These are phyloP conservation scores for Illadopsis cleaveri DNA, from an alignment of 2,113 vertebrate species.

Conservation along the genomic window DNA sequence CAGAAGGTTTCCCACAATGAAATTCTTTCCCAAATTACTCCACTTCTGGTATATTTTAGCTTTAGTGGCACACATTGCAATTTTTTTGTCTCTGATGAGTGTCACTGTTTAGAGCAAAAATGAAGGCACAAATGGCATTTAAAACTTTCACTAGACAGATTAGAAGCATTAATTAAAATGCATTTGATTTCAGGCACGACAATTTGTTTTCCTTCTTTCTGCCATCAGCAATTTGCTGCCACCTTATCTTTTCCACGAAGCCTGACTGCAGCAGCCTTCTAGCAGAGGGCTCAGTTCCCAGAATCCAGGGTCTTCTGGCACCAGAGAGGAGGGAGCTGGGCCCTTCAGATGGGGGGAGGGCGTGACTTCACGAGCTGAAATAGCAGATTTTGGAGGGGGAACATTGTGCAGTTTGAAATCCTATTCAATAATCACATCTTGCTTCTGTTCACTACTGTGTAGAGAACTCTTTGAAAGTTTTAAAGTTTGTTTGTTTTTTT, in stretches of 20 bases:
- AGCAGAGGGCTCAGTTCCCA: background rate
- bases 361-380: background rate
- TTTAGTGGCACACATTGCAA: background rate
- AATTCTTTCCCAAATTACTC: background rate
- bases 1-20: background rate
- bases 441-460: background rate
- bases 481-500: no score
- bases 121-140: slow-evolving; percentile 23
- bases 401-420: background rate
- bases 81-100: background rate
- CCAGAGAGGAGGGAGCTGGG: background rate
- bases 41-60: background rate
- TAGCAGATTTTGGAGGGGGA: background rate
- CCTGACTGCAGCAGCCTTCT: background rate
- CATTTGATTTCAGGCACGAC: background rate
- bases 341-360: background rate
- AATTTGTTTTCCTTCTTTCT: background rate
- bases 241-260: background rate
- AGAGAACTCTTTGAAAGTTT: background rate
- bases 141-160: slow-evolving; percentile 27
- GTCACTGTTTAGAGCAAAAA: background rate
- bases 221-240: background rate
- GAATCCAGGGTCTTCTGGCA: background rate
- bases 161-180: slow-evolving; percentile 45
- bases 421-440: background rate